These are phyloP conservation scores for Potamilus streckersoni DNA, from an alignment of 1,140 invertebrate species.

Conservation along the genomic window DNA sequence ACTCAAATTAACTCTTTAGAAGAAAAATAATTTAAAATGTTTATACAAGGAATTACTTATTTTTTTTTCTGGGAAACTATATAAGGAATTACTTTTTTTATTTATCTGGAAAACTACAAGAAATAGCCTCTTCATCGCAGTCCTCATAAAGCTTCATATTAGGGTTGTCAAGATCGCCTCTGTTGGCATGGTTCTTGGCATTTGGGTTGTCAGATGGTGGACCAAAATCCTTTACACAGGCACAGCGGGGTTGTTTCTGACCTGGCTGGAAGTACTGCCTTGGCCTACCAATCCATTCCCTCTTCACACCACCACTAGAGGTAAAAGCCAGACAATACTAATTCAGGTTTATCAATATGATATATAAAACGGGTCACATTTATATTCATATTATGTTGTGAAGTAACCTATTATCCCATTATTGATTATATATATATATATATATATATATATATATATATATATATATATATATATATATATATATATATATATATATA, in stretches of 20 bases:
- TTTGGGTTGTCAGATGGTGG: conserved; percentile 60
- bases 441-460: too few relatives aligned
- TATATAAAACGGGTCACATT: too few relatives aligned
- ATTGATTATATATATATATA: too few relatives aligned
- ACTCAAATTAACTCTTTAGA: too few relatives aligned
- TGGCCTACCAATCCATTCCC: conserved; percentile 89
- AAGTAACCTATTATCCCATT: too few relatives aligned
- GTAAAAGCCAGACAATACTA: neutral
- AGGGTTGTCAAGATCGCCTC: conserved; percentile 70
- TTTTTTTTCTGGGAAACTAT: conserved; percentile 32
- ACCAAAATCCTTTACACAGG: conserved; percentile 77
- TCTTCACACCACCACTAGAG: conserved; percentile 84
- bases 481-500: too few relatives aligned
- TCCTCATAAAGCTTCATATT: conserved; percentile 70
- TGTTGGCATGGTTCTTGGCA: conserved; percentile 63
- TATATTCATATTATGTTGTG: too few relatives aligned
- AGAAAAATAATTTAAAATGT: too few relatives aligned
- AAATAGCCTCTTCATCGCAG: conserved; percentile 50
- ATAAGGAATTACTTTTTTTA: too few relatives aligned
- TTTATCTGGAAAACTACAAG: conserved; percentile 45
- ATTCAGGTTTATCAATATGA: too few relatives aligned
- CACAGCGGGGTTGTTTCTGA: conserved; percentile 77
- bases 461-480: too few relatives aligned
- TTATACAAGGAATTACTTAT: too few relatives aligned
- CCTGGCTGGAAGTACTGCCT: conserved; percentile 79